Evolutionary conservation across 1,140 invertebrate genomes (phyloP), one percentile per base, ranked within the genome.

Genomic region (Augochlora pura): DNA sequence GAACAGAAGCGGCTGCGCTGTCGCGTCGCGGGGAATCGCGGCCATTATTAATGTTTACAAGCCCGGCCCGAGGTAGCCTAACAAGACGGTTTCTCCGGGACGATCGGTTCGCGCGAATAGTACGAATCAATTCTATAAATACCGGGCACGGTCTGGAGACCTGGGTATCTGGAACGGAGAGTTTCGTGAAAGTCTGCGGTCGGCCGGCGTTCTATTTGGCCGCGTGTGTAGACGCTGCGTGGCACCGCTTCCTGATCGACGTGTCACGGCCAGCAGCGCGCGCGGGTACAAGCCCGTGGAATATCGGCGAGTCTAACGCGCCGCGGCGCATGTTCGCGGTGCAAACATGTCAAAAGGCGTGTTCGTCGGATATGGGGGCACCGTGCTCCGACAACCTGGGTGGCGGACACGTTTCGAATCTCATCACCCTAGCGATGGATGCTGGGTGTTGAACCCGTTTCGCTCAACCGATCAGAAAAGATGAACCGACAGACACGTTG

Each of bases 381-480:
- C 39, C 8, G 67, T 49, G 67, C 62, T 81, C 67, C 54, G 75
- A 66, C 80, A 81, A 81, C 75, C 39, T 81, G 80, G 75, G 80
- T 81, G 80, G 80, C 75, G n/a, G 62, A 57, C 62, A 60, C 80
- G 74, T 67, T 76, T 80, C 78, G 72, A 76, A 69, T 76, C 78
- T 73, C 67, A 65, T 70, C 80, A 71, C 49, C 38, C 80, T 70
- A 71, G 67, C 9, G 1, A 10, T 12, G 54, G 75, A 77, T 14
- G 59, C 79, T 42, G 74, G 66, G 25, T 71, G 74, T 81, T 78
- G 74, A 69, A 78, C 67, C 46, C 66, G 75, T 78, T 69, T 78
- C 74, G 68, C 25, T 71, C 75, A 49, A 46, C 52, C 62, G 75
- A 81, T 71, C 75, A 52, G 74, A 81, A 72, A 60, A 81, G 67